Evolutionary conservation across 53 echinoderm and acorn worm genomes (phyloP), one percentile per base, ranked within the genome.

Genomic region (Actinopyga echinites): DNA sequence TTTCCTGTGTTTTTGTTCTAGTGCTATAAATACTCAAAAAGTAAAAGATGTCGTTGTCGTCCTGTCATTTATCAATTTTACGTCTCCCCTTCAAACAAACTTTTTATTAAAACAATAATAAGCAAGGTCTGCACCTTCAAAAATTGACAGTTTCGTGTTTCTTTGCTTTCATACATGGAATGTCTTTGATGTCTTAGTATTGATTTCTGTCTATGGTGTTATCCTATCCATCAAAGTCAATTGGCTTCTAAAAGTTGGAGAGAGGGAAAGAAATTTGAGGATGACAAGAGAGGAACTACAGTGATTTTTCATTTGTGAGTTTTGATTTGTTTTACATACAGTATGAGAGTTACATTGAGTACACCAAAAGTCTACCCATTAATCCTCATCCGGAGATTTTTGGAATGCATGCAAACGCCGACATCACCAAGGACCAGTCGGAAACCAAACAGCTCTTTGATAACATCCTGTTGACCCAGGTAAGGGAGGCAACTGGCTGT

Each of bases 391-490:
- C 97, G 0, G 97, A 94, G 84, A 87, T 97, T 82, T 97, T 97
- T 84, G 97, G 97, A 15, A 97, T 97, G 97, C 89, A 97, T 31
- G 92, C 94, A 74, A 97, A 97, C 44, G 97, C 97, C 8, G 97
- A 97, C 84, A 97, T 97, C 92, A 94, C 97, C 90, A 97, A 97
- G 58, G 97, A 97, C 37, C 97, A 97, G 78, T 52, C 91, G 0
- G 94, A 97, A 61, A 97, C 97, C 49, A 97, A 94, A 75, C 92
- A 92, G n/a, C 90, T 97, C 59, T 97, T 97, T 82, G 94, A 97
- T 40, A 97, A 97, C 75, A 97, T 97, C 53, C 89, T 97, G 22
- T 86, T 97, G 37, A 97, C 97, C 56, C 94, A 94, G 97, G 97
- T 97, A 88, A 49, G 49, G 1, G 17, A 15, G 9, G 17, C 17